A percentile compares a stretch with the other conserved stretches of the same genome.
phyloP scores from a whole-genome alignment of 2,888 invertebrate species.

The Trachelus tabidus region DNA sequence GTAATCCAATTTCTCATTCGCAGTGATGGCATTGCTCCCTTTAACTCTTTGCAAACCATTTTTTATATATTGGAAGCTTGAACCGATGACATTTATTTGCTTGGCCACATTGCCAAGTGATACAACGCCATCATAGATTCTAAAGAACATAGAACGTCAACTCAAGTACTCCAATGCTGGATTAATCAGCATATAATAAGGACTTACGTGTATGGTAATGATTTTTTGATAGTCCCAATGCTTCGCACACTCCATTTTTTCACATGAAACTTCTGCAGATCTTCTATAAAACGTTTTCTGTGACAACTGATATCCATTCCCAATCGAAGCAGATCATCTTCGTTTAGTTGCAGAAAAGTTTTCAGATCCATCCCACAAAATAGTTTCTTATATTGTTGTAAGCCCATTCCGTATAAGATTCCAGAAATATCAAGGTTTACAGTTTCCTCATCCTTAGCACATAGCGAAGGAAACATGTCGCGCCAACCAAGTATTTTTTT shows the following conservation, averaged over 20 bases:
- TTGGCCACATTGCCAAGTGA: conserved; percentile 70
- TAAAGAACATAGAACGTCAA: conserved; percentile 67
- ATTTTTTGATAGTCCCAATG: conserved; percentile 40
- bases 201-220: conserved; percentile 43
- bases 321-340: conserved; percentile 69
- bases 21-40: conserved; percentile 22
- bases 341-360: conserved; percentile 71
- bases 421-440: conserved; percentile 67
- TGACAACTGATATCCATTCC: conserved; percentile 74
- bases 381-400: conserved; percentile 67
- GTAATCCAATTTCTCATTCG: conserved; percentile 30
- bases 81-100: conserved; percentile 71
- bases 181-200: conserved; percentile 69
- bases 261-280: conserved; percentile 71
- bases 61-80: conserved; percentile 69
- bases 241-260: conserved; percentile 69
- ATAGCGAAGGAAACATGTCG: conserved; percentile 68
- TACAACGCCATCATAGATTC: conserved; percentile 70
- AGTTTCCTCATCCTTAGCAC: conserved; percentile 25
- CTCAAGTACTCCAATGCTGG: conserved; percentile 67
- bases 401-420: conserved; percentile 72
- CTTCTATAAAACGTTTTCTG: conserved; percentile 69
- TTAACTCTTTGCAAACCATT: conserved; percentile 34
- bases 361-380: conserved; percentile 70
- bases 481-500: conserved; percentile 64